These are phyloP conservation scores for Drosophila testacea DNA, from an alignment of 2,888 invertebrate genomes.

Conservation along the genomic window DNA sequence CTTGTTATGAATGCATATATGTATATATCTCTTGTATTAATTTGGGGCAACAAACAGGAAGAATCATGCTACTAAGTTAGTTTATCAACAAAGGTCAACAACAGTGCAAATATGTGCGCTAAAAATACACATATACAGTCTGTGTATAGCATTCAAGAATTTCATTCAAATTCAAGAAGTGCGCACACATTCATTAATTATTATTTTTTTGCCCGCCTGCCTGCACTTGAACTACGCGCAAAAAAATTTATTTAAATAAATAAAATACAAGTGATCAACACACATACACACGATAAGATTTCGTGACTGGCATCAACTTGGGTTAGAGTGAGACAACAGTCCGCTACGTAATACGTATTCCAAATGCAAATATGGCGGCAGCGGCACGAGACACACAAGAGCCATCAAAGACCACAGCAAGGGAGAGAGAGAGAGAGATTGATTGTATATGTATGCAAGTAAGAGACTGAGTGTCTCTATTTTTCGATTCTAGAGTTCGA, in stretches of 20 bases:
- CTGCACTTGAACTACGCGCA: slow-evolving; percentile 71
- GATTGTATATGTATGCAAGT: slow-evolving; percentile 33
- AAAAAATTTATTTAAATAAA: slow-evolving; percentile 73
- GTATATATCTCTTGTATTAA: neutral
- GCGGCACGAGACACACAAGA: slow-evolving; percentile 62
- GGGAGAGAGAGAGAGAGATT: slow-evolving; percentile 24
- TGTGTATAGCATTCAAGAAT: slow-evolving; percentile 2
- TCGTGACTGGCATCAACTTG: slow-evolving; percentile 38
- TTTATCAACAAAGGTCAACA: slow-evolving; percentile 58
- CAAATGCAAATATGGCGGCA: slow-evolving; percentile 79
- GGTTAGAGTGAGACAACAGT: slow-evolving; percentile 63
- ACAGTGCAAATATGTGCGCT: slow-evolving; percentile 17
- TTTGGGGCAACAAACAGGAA: neutral
- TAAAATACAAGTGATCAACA: slow-evolving; percentile 71
- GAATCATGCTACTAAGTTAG: slow-evolving; percentile 17
- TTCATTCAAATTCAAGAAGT: slow-evolving; percentile 35
- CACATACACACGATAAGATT: slow-evolving; percentile 22
- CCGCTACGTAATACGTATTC: slow-evolving; percentile 71
- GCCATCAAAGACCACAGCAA: slow-evolving; percentile 19
- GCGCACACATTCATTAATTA: slow-evolving; percentile 31
- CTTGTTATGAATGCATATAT: neutral
- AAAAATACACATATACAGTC: slow-evolving; percentile 3
- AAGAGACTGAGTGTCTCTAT: slow-evolving; percentile 18
- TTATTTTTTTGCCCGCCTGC: slow-evolving; percentile 19
- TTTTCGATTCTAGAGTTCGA: slow-evolving; percentile 60